Evolutionary conservation across 1,140 invertebrate genomes (phyloP).

Genomic region (Eriosoma lanigerum): DNA sequence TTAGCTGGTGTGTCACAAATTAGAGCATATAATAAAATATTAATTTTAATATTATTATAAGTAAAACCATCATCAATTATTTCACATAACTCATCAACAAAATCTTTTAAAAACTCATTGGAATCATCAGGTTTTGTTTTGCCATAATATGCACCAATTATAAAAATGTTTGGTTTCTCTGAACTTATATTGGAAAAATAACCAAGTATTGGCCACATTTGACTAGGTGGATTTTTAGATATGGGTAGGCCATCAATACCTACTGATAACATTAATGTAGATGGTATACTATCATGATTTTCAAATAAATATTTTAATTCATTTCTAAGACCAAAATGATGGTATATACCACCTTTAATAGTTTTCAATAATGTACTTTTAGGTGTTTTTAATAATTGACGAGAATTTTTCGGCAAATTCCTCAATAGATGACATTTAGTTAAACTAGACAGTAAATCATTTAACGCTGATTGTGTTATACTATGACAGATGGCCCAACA

Average conservation of each 20-base stretch:
- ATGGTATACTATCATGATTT: not conserved
- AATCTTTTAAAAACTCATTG: constrained; percentile 18
- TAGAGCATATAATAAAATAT: not conserved
- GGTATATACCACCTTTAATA: constrained; percentile 7
- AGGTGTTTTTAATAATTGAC: not conserved
- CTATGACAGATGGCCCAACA: not conserved
- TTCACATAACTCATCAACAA: not conserved
- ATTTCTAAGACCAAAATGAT: not conserved
- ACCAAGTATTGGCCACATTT: not conserved
- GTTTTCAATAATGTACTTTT: not conserved
- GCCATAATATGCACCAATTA: constrained; percentile 8
- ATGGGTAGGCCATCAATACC: not conserved
- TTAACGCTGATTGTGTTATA: not conserved
- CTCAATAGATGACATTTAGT: not conserved
- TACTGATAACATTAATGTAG: not conserved
- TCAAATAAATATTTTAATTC: constrained; percentile 5
- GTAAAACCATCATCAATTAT: not conserved
- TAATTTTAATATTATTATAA: not conserved
- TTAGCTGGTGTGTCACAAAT: not conserved
- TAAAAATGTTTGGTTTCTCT: not conserved
- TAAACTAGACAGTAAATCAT: not conserved
- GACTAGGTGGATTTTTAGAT: not conserved
- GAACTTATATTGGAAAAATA: constrained; percentile 16
- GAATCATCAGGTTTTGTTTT: not conserved
- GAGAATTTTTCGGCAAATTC: not conserved